Base-by-base conservation (phyloP, 2,888 invertebrate genomes). In the Pseudolycoriella hygida region DNA sequence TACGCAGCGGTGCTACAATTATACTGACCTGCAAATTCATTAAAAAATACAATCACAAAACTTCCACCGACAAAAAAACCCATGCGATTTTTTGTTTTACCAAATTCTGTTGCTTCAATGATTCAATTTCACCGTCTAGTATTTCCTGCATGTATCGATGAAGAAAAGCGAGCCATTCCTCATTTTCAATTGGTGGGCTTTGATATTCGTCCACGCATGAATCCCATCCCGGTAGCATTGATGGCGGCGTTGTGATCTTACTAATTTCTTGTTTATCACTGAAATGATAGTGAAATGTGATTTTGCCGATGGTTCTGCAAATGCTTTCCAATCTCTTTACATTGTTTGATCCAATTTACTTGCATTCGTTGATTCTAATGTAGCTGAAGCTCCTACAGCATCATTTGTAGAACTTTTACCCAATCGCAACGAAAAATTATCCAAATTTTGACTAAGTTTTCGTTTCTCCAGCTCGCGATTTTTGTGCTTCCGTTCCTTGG, bases 161-260 rank as follows among this genome's bases (percentile, higher is more conserved):
- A 1, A 89, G 63, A 61, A 88, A 89, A 1, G 80, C 86, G 50
- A 85, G 69, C 88, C 87, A 88, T 62, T 89, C 88, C 50, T 88
- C 87, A 51, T 82, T 74, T 60, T 88, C 86, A 48, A 87, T 80
- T 3, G 81, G 77, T 2, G 74, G 70, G 39, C 73, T 74, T 54
- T 72, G 70, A 1, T 64, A 65, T 51, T 69, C 68, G 53, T 69
- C 68, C 8, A 25, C 8, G 46, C 64, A 62, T 2, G 67, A 65
- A 47, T 67, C 38, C 39, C 39, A 39, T 17, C 39, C 39, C 3
- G 39, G 39, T 39, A 39, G 17, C 14, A 39, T 39, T 5, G 34
- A 34, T 12, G 34, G 34, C 4, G 34, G 15, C 11, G 25, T 25
- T 25, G 25, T 25, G 8, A 25, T 6, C 8, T 25, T 25, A 25